A percentile compares a stretch with the other conserved stretches of the same genome.
These are phyloP conservation scores for Lepus oiostolus DNA, from an alignment of 2,797 vertebrate species.

Conservation along the genomic window DNA sequence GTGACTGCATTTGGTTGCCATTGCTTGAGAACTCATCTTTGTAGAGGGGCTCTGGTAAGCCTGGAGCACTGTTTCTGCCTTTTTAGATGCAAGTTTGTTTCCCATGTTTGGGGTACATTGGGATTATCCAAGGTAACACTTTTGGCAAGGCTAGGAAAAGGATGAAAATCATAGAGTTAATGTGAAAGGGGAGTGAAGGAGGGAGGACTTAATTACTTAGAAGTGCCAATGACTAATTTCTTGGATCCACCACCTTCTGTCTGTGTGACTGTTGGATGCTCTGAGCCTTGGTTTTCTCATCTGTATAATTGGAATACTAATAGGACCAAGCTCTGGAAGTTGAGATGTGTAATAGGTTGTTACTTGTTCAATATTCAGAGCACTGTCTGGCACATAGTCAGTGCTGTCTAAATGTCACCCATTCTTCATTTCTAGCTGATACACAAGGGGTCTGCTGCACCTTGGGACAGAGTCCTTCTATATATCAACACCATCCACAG, in stretches of 20 bases:
- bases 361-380: neutral
- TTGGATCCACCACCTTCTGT: neutral
- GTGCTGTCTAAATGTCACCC: neutral
- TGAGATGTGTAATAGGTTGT: neutral
- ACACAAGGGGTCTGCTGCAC: neutral
- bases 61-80: neutral
- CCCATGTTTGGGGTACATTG: neutral
- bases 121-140: neutral
- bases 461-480: neutral
- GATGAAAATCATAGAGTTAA: neutral
- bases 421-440: neutral
- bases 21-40: slow-evolving; percentile 41
- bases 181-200: neutral
- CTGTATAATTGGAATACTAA: neutral
- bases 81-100: neutral
- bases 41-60: neutral
- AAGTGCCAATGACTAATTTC: neutral
- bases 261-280: neutral
- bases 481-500: neutral
- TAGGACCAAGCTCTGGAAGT: neutral
- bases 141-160: neutral
- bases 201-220: neutral
- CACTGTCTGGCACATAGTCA: neutral
- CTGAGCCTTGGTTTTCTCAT: neutral
- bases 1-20: neutral